Percentiles rank a stretch among this genome's conserved stretches.
Evolutionary conservation across 2,113 vertebrate genomes (phyloP).

Genomic region (Trogon melanurus): DNA sequence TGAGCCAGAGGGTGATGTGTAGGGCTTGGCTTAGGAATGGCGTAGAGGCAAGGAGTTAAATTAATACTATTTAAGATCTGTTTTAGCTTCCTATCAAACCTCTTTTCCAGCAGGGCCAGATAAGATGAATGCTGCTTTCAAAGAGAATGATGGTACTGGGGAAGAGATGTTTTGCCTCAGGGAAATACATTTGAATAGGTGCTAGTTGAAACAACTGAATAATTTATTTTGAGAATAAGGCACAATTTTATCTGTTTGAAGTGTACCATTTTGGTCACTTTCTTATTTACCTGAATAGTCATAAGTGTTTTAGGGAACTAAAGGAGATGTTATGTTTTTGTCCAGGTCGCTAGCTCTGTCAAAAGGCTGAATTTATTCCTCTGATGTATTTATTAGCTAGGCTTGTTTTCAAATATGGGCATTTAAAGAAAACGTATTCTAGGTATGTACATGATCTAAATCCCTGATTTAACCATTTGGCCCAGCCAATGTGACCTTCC

Average conservation of each 20-base stretch:
- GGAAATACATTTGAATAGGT: not conserved
- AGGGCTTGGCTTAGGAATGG: not conserved
- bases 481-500: fast-evolving
- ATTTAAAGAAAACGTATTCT: not conserved
- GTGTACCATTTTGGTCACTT: not conserved
- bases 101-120: not conserved
- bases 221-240: not conserved
- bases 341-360: not conserved
- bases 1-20: not conserved
- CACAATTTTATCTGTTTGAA: not conserved
- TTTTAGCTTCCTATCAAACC: not conserved
- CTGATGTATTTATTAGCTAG: not conserved
- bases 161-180: not conserved
- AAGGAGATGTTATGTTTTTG: not conserved
- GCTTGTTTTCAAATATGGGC: not conserved
- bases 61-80: not conserved
- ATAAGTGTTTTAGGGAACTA: not conserved
- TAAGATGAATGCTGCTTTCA: not conserved
- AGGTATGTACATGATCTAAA: fast-evolving
- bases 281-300: not conserved
- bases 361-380: not conserved
- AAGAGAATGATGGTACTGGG: not conserved
- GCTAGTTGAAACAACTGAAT: not conserved
- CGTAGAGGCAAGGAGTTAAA: not conserved
- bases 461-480: not conserved